Evolutionary conservation across 2,888 invertebrate species (phyloP), one percentile per base, ranked within the genome.

Genomic region (Nematopogon swammerdamellus): DNA sequence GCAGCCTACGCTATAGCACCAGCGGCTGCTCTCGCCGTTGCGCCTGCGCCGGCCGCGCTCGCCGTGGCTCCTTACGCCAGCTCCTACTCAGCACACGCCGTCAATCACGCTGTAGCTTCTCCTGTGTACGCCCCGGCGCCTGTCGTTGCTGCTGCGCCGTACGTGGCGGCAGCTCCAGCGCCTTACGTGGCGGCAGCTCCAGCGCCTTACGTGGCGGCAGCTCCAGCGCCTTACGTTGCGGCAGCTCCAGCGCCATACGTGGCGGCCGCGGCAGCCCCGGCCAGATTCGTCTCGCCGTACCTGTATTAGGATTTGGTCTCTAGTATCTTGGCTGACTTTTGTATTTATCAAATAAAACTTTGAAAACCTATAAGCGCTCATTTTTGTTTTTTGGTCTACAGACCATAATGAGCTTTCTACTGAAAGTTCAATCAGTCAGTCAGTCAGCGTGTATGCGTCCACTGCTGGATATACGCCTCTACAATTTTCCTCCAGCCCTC

Each of bases 21-120:
- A 45, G 74, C 63, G 53, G 88, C 87, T 46, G 83, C 89, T 52
- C 72, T 68, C 49, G 72, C 64, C 51, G 84, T 85, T 25, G 68
- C 59, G 49, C 85, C 87, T 49, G 88, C 88, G 43, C 72, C 69
- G n/a, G 74, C 64, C 49, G 85, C 85, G 3, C 81, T 84, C 48
- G 82, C 83, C 50, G 77, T 89, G 3, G 86, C 89, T 1, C 89
- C 90, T 2, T 89, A 88, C 58, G 89, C 90, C 49, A 85, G 83
- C 57, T 88, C 88, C 14, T 91, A 88, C 70, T 88, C 88, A 52
- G 88, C 89, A 0, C 89, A 89, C 59, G 77, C 85, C 18, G 80
- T 90, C 50, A 88, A 89, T 70, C 90, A 90, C 59, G 89, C 89
- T 0, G 81, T 89, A 3, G 88, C 89, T 19, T 80, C 86, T 10